Base-by-base conservation (phyloP, 2,113 vertebrate species). In the Kryptolebias marmoratus region DNA sequence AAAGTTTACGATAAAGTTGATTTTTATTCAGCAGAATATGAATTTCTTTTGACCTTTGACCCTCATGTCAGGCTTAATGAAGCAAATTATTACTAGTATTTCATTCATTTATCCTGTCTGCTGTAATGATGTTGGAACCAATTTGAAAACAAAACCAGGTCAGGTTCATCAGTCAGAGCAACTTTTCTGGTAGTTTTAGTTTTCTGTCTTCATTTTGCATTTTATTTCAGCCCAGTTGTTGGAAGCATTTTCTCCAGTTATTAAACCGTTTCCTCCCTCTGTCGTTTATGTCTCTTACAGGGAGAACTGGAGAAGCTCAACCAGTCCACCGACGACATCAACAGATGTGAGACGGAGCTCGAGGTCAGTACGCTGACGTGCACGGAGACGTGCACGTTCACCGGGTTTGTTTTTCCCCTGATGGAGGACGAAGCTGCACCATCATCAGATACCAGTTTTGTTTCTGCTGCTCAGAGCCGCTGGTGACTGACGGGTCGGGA, bases 241-340 rank as follows among this genome's bases (percentile, higher is more conserved):
- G 22, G 22, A 22, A 22, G 22, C 22, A 22, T 22, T 22, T 15
- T 74, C 39, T 74, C 16, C 16, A 72, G 31, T 68, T 73, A 11
- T 73, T 48, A 16, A 18, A 22, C 30, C 36, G 14, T 12, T 31
- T 30, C 10, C 36, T 31, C 30, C n/a, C 28, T 28, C 22, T 22
- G 42, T 15, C 15, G 18, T 36, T 28, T 68, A 1, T 49, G 1
- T 85, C 36, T 88, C 50, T 77, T 18, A 6, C 78, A 99, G 97
- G 96, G 97, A 32, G 97, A 99, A 87, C 92, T 99, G 83, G 98
- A 99, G 91, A 98, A 98, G 84, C 92, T 99, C 76, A 99, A 99
- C 88, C 96, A 98, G 59, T 98, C 97, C 72, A 98, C 97, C 1
- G 97, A 97, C 69, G 96, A 95, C 70, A 99, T 99, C 92, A 99